Evolutionary conservation across 2,888 invertebrate species (phyloP).

Genomic region (Eurytoma californica): DNA sequence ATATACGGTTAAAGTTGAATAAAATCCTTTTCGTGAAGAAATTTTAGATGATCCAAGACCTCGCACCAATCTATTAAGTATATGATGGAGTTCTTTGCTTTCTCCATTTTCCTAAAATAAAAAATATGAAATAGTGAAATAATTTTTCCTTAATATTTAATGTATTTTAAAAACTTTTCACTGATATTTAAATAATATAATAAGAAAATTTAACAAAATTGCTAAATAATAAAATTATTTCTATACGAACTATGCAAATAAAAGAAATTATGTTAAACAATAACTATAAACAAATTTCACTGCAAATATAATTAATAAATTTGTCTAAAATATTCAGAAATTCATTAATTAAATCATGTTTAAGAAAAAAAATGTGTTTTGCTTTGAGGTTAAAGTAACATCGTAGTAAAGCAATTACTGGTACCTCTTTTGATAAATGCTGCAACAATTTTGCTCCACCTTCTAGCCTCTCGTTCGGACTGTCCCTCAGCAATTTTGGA

Average conservation of each 20-base stretch:
- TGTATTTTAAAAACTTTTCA: too few relatives aligned
- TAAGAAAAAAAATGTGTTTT: conserved; percentile 18
- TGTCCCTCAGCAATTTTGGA: conserved; percentile 72
- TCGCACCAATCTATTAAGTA: conserved; percentile 82
- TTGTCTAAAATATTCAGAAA: too few relatives aligned
- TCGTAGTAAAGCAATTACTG: conserved; percentile 68
- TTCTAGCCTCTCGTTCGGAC: conserved; percentile 73
- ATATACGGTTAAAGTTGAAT: conserved; percentile 81
- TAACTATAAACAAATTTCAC: too few relatives aligned
- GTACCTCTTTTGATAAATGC: conserved; percentile 67
- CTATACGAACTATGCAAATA: too few relatives aligned
- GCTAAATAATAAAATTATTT: conserved; percentile 14
- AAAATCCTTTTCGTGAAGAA: conserved; percentile 82
- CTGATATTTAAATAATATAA: too few relatives aligned
- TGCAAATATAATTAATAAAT: too few relatives aligned
- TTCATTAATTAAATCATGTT: neutral
- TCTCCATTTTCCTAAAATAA: conserved; percentile 76
- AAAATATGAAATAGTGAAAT: conserved; percentile 23
- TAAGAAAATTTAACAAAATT: neutral
- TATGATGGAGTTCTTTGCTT: conserved; percentile 80
- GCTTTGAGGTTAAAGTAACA: conserved; percentile 61
- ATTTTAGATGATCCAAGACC: conserved; percentile 84
- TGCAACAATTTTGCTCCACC: conserved; percentile 73
- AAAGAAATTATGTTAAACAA: too few relatives aligned
- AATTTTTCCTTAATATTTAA: neutral